Evolutionary conservation across 2,797 vertebrate species (phyloP).

Genomic region (Tenualosa ilisha): DNA sequence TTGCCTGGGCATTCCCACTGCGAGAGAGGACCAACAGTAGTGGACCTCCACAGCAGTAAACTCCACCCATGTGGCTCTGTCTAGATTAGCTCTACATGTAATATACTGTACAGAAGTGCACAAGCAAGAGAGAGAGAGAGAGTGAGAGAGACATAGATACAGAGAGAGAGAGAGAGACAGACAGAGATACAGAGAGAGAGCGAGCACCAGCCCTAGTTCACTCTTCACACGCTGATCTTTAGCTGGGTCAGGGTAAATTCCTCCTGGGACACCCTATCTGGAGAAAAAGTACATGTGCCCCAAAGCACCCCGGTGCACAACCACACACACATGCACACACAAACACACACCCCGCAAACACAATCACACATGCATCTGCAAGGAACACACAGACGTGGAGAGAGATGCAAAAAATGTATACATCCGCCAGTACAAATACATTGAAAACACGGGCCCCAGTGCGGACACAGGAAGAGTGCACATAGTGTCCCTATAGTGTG

Average conservation of each 20-base stretch:
- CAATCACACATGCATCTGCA: background rate
- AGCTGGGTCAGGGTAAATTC: background rate
- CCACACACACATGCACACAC: background rate
- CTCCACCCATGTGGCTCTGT: background rate
- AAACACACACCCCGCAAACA: background rate
- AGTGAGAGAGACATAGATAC: too few species aligned
- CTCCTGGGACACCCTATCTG: conserved; percentile 4
- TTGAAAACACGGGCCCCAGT: background rate
- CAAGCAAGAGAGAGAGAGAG: too few species aligned
- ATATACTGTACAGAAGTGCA: too few species aligned
- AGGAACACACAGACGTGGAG: background rate
- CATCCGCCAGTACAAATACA: background rate
- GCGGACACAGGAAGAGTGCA: background rate
- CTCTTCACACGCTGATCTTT: background rate
- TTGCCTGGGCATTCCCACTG: background rate
- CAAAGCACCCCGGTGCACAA: background rate
- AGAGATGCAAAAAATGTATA: too few species aligned
- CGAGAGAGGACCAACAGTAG: background rate
- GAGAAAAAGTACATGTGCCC: background rate
- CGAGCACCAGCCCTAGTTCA: too few species aligned
- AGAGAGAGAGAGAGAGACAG: too few species aligned
- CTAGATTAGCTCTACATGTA: too few species aligned
- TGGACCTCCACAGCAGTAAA: background rate
- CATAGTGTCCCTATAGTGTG: background rate
- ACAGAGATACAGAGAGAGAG: too few species aligned